phyloP scores from a whole-genome alignment of 2,797 vertebrate species.

The Sebastes steindachneri region DNA sequence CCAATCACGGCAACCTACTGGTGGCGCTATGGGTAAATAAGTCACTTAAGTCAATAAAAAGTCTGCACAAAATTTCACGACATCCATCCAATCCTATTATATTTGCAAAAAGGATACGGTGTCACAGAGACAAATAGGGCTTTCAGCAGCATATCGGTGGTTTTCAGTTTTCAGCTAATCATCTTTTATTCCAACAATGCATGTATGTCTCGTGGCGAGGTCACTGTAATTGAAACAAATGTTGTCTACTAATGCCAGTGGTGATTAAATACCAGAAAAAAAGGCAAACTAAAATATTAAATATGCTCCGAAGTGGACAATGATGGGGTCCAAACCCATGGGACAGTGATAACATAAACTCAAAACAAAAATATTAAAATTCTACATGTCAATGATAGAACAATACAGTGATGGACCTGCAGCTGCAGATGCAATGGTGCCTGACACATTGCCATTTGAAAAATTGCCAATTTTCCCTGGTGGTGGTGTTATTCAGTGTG shows the following conservation, averaged over 20 bases:
- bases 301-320: not conserved
- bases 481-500: conserved; percentile 36
- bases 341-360: not conserved
- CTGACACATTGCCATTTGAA: conserved; percentile 46
- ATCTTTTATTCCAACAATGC: not conserved
- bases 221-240: not conserved
- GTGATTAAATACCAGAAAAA: not conserved
- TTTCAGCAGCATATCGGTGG: not conserved
- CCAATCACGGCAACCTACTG: not conserved
- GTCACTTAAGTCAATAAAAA: too few relatives aligned
- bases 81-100: too few relatives aligned
- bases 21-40: too few relatives aligned
- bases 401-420: not conserved
- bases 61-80: too few relatives aligned
- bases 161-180: not conserved
- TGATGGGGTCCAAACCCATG: not conserved
- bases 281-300: not conserved
- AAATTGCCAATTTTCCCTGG: conserved; percentile 24
- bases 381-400: not conserved
- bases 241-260: not conserved
- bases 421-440: conserved; percentile 30
- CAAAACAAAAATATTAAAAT: not conserved
- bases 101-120: too few relatives aligned
- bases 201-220: not conserved
- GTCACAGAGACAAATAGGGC: fast-evolving